phyloP scores from a whole-genome alignment of 2,113 vertebrate species.

The Tupaia tana region DNA sequence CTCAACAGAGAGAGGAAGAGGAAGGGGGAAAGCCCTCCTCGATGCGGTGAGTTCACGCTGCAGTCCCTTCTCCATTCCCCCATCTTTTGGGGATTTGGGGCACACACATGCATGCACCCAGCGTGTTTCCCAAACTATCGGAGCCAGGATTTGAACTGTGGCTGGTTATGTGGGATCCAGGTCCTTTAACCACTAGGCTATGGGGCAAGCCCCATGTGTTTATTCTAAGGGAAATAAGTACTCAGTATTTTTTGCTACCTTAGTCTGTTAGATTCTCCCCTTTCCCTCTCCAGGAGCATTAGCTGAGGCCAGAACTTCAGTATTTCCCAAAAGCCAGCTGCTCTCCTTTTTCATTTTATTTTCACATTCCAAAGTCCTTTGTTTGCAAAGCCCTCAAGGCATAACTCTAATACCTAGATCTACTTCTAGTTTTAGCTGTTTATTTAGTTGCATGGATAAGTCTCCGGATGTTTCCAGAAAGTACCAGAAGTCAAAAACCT shows the following conservation, averaged over 20 bases:
- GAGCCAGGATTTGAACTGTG: no score
- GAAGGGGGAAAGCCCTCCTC: no score
- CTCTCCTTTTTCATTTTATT: not conserved
- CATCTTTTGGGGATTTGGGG: no score
- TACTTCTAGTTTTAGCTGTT: not conserved
- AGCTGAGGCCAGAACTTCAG: not conserved
- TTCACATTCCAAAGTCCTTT: not conserved
- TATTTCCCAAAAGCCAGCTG: not conserved
- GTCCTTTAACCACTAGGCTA: no score
- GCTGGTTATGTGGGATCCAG: no score
- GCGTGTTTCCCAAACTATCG: no score
- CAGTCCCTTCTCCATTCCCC: no score
- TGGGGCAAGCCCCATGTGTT: no score
- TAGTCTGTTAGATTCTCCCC: not conserved
- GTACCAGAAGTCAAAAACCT: not conserved
- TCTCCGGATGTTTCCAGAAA: slow-evolving; percentile 41
- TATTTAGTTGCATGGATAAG: not conserved
- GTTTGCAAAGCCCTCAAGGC: not conserved
- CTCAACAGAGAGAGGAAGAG: no score
- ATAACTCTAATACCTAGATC: not conserved
- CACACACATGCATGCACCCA: no score
- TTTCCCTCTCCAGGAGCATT: not conserved
- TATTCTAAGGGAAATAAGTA: not conserved
- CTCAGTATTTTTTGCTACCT: not conserved
- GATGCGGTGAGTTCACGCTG: no score